Evolutionary conservation across 2,888 invertebrate species (phyloP).

Genomic region (Keiferia lycopersicella): DNA sequence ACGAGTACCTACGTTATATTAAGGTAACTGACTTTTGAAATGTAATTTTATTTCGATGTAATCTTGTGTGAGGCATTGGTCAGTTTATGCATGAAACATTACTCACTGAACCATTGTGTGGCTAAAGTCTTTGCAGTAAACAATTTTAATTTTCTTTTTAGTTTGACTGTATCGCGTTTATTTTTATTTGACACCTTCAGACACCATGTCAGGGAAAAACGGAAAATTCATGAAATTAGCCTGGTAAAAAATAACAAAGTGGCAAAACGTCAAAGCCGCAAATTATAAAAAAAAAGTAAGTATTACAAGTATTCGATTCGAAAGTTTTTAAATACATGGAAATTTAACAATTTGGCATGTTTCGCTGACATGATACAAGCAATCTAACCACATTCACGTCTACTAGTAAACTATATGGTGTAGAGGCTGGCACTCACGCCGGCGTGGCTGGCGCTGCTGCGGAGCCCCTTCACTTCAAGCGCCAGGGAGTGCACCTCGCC

Average conservation of each 20-base stretch:
- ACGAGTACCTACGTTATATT: too few species aligned
- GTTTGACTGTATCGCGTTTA: neutral
- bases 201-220: slow-evolving; percentile 2
- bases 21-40: too few species aligned
- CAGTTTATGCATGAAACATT: neutral
- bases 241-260: too few species aligned
- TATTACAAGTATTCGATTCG: too few species aligned
- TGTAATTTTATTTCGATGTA: too few species aligned
- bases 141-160: neutral
- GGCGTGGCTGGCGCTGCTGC: slow-evolving; percentile 54
- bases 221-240: neutral
- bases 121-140: neutral
- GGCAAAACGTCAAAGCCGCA: too few species aligned
- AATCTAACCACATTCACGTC: neutral
- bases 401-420: slow-evolving; percentile 57
- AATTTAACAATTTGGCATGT: neutral
- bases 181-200: neutral
- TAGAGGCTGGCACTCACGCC: slow-evolving; percentile 76
- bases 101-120: neutral
- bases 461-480: slow-evolving; percentile 80
- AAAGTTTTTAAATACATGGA: too few species aligned
- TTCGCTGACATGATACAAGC: neutral
- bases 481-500: slow-evolving; percentile 88
- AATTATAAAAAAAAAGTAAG: too few species aligned
- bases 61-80: neutral